Evolutionary conservation across 2,797 vertebrate genomes (phyloP).

Genomic region (Oryzias dopingdopingensis): DNA sequence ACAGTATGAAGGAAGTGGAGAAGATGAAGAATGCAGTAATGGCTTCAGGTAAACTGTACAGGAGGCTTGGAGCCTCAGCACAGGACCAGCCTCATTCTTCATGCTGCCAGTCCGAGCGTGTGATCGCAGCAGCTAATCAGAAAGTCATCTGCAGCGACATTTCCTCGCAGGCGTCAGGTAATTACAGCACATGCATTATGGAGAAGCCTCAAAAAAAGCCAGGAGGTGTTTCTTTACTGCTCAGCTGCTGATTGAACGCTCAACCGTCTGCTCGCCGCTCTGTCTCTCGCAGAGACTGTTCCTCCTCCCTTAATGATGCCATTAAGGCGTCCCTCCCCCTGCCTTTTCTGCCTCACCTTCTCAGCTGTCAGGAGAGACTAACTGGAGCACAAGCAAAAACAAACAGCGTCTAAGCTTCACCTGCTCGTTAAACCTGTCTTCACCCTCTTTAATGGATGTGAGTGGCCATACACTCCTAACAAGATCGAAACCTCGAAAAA

Average conservation of each 20-base stretch:
- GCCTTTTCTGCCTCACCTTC: background rate
- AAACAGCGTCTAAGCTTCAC: background rate
- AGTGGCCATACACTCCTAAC: background rate
- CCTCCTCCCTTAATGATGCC: constrained; percentile 11
- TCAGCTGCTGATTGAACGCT: constrained; percentile 13
- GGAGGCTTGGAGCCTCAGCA: background rate
- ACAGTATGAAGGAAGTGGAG: too few species aligned
- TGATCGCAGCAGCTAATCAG: constrained; percentile 29
- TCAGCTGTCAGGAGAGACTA: constrained; percentile 9
- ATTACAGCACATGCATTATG: constrained; percentile 25
- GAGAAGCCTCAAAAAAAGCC: constrained; percentile 16
- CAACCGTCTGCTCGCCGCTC: background rate
- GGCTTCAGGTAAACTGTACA: too few species aligned
- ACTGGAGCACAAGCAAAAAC: constrained; percentile 18
- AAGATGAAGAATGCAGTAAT: too few species aligned
- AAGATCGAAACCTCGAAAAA: too few species aligned
- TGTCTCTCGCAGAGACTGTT: background rate
- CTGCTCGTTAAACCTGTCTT: background rate
- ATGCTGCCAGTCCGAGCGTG: background rate
- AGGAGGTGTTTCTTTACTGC: constrained; percentile 18
- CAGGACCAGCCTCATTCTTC: background rate
- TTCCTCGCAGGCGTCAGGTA: constrained; percentile 14
- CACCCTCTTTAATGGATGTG: background rate
- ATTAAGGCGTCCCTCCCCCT: constrained; percentile 14
- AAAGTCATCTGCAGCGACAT: background rate